Evolutionary conservation across 2,888 invertebrate genomes (phyloP).

Genomic region (Eucera pruinosa): DNA sequence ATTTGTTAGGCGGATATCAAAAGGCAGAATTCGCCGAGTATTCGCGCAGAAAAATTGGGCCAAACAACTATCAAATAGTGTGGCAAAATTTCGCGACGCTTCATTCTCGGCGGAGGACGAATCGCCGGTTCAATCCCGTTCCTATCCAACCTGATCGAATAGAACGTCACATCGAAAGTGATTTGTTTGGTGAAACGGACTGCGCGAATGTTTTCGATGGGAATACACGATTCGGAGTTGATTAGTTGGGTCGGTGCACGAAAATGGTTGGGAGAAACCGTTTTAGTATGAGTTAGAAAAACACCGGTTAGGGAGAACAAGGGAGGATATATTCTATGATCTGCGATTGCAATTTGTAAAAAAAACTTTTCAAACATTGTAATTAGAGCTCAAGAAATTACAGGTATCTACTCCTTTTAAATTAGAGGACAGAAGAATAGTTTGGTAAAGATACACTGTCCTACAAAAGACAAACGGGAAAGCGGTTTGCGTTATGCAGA

Average conservation of each 20-base stretch:
- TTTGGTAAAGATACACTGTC: too few relatives aligned
- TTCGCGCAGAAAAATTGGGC: conserved; percentile 25
- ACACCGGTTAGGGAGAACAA: not conserved
- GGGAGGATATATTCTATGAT: too few relatives aligned
- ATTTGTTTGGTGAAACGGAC: too few relatives aligned
- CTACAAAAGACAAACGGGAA: too few relatives aligned
- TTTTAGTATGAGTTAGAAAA: not conserved
- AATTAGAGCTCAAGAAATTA: not conserved
- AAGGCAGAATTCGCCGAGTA: conserved; percentile 2
- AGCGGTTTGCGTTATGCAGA: too few relatives aligned
- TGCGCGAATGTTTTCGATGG: not conserved
- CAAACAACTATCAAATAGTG: conserved; percentile 33
- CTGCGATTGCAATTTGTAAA: not conserved
- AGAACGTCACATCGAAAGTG: conserved; percentile 31
- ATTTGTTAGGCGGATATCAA: conserved; percentile 1
- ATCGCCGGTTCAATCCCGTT: conserved; percentile 32
- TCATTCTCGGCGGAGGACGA: conserved; percentile 13
- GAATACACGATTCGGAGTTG: not conserved
- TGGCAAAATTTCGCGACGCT: conserved; percentile 18
- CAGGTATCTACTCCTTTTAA: too few relatives aligned
- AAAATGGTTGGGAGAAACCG: not conserved
- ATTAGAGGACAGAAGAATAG: too few relatives aligned
- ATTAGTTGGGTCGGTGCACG: not conserved
- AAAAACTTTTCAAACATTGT: not conserved
- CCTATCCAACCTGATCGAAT: conserved; percentile 33